Evolutionary conservation across 2,888 invertebrate genomes (phyloP).

Genomic region (Lasioglossum calceatum): DNA sequence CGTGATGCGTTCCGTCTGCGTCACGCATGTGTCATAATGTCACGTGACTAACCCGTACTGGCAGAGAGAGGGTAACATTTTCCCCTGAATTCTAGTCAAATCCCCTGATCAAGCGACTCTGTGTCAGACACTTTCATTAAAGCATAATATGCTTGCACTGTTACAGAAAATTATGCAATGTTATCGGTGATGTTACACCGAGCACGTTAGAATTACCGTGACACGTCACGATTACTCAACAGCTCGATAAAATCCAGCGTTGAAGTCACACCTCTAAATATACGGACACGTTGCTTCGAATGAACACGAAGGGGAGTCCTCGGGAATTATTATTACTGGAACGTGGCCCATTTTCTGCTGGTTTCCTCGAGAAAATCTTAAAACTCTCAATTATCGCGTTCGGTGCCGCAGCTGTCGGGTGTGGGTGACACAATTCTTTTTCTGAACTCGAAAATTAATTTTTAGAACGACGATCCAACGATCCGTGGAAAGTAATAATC

Average conservation of each 20-base stretch:
- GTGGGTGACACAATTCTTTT: neutral
- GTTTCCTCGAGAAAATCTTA: neutral
- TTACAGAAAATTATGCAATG: conserved; percentile 21
- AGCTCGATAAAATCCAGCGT: conserved; percentile 45
- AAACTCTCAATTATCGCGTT: neutral
- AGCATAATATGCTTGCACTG: neutral
- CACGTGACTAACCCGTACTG: too few relatives aligned
- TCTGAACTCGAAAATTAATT: neutral
- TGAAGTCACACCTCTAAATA: conserved; percentile 61
- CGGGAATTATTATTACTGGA: conserved; percentile 43
- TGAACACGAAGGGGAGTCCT: conserved; percentile 26
- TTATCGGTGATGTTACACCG: neutral
- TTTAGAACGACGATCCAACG: neutral
- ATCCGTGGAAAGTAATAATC: neutral
- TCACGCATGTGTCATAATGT: too few relatives aligned
- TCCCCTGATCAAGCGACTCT: too few relatives aligned
- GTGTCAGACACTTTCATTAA: too few relatives aligned
- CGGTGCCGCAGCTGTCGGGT: neutral
- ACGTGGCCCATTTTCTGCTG: conserved; percentile 46
- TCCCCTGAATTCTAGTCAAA: too few relatives aligned
- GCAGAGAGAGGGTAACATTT: too few relatives aligned
- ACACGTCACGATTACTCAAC: conserved; percentile 50
- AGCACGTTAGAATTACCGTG: conserved; percentile 19
- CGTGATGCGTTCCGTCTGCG: too few relatives aligned
- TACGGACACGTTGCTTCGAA: conserved; percentile 29